Percentiles rank a stretch among this genome's conserved stretches.
phyloP scores from a whole-genome alignment of 2,888 invertebrate genomes.

The Drosophila lacicola region DNA sequence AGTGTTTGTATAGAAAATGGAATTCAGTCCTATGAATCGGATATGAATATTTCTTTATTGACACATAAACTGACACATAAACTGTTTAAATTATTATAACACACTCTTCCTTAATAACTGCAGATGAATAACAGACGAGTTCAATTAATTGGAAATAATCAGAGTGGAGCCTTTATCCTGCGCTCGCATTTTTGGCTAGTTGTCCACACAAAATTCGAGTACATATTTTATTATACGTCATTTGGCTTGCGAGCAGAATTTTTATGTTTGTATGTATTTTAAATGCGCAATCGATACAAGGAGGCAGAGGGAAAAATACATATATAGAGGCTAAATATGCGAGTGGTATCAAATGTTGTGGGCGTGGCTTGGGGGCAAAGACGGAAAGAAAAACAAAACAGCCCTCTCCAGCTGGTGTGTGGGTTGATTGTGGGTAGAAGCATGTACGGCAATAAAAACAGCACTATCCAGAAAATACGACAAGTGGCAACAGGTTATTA shows the following conservation, averaged over 20 bases:
- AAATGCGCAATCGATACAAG: conserved; percentile 68
- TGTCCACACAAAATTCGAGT: conserved; percentile 27
- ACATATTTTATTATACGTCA: conserved; percentile 52
- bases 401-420: conserved; percentile 17
- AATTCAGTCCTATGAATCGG: conserved; percentile 76
- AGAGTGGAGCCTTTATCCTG: conserved; percentile 9
- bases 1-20: conserved; percentile 41
- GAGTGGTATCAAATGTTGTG: conserved; percentile 5
- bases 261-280: conserved; percentile 55
- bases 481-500: conserved; percentile 35
- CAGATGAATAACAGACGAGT: not conserved
- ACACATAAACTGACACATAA: conserved; percentile 9
- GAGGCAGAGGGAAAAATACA: conserved; percentile 5
- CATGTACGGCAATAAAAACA: conserved; percentile 50
- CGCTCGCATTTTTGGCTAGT: conserved; percentile 13
- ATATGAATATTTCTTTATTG: conserved; percentile 70
- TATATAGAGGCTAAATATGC: not conserved
- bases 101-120: not conserved
- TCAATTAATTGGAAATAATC: conserved; percentile 20
- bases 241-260: conserved; percentile 46
- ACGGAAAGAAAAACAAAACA: conserved; percentile 8
- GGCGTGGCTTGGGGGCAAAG: conserved; percentile 22
- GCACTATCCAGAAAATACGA: conserved; percentile 26
- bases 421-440: conserved; percentile 20
- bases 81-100: conserved; percentile 7